phyloP scores from a whole-genome alignment of 2,888 invertebrate species.

The Tenthredo scrophulariae region DNA sequence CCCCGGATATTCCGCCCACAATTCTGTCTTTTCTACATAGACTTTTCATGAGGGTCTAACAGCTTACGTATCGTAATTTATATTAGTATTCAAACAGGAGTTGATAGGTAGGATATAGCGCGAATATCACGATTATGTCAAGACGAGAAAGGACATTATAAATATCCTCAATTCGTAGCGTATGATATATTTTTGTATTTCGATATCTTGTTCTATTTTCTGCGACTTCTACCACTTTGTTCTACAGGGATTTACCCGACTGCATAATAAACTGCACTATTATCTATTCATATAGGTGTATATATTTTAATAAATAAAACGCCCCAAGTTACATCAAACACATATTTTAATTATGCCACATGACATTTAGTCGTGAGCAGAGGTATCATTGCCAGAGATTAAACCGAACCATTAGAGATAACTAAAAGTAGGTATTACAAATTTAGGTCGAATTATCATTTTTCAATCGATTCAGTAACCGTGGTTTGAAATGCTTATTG shows the following conservation, averaged over 20 bases:
- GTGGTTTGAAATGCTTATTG: too few species aligned
- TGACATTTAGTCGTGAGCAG: too few species aligned
- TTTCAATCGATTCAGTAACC: too few species aligned
- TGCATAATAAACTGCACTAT: background rate
- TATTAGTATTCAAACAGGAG: background rate
- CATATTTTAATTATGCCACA: background rate
- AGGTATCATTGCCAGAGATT: background rate
- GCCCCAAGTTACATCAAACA: too few species aligned
- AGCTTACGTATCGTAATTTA: background rate
- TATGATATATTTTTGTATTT: background rate
- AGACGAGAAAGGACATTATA: background rate
- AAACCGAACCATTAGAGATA: background rate
- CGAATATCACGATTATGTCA: too few species aligned
- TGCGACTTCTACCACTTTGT: background rate
- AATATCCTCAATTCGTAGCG: background rate
- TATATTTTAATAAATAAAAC: background rate
- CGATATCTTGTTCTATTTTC: background rate
- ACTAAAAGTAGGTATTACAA: background rate
- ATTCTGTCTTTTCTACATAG: background rate
- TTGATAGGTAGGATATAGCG: background rate
- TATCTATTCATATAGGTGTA: background rate
- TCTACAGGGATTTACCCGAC: background rate
- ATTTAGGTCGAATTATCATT: background rate
- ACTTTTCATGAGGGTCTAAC: background rate
- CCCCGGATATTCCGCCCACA: background rate